These are phyloP conservation scores for Ruditapes philippinarum DNA, from an alignment of 1,140 invertebrate species.

Conservation along the genomic window DNA sequence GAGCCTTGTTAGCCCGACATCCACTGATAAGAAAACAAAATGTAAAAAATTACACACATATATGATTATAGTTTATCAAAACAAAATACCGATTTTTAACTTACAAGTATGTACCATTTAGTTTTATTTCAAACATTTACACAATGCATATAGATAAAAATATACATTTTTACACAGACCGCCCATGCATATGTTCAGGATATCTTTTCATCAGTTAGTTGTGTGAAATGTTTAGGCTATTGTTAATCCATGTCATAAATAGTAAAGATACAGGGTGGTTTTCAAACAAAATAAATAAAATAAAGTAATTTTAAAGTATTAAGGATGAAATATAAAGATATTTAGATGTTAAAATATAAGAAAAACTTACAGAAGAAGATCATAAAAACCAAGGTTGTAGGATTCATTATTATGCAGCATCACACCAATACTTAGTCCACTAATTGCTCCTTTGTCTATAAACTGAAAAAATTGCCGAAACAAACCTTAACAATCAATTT, in stretches of 20 bases:
- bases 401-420: slow-evolving; percentile 43
- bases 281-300: not conserved
- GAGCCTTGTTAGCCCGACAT: slow-evolving; percentile 60
- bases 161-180: no score
- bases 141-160: no score
- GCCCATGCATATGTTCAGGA: no score
- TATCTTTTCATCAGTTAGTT: no score
- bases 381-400: slow-evolving; percentile 45
- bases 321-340: not conserved
- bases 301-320: not conserved
- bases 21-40: slow-evolving; percentile 43
- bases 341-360: not conserved
- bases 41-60: no score
- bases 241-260: not conserved
- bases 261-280: not conserved
- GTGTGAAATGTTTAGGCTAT: not conserved
- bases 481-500: no score
- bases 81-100: no score
- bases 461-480: no score
- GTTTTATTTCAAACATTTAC: no score
- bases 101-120: no score
- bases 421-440: slow-evolving; percentile 49
- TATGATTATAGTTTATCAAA: no score
- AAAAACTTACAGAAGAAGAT: slow-evolving; percentile 61
- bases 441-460: slow-evolving; percentile 58